These are phyloP conservation scores for Stomatorhinus ivindoensis DNA, from an alignment of 2,113 vertebrate species.

Conservation along the genomic window DNA sequence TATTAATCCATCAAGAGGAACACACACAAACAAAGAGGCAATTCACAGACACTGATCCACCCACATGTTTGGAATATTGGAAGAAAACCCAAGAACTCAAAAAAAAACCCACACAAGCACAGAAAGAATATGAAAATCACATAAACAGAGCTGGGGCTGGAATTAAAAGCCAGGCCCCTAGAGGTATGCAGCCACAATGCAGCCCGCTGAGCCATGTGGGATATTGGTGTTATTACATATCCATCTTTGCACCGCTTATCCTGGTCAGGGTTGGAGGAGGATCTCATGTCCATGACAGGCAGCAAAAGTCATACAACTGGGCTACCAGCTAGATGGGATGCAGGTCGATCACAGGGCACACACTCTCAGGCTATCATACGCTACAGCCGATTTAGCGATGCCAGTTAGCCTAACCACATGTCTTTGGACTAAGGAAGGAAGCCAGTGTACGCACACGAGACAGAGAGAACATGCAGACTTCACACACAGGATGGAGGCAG, in stretches of 20 bases:
- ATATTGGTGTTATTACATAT: background rate
- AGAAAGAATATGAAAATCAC: background rate
- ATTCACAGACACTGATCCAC: background rate
- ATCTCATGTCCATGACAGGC: background rate
- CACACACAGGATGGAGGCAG: background rate
- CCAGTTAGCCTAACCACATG: background rate
- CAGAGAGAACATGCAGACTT: background rate
- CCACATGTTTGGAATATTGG: background rate
- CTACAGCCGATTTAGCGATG: background rate
- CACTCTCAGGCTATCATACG: background rate
- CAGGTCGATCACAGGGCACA: background rate
- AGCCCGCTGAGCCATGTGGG: background rate
- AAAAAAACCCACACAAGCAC: background rate
- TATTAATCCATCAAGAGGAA: background rate
- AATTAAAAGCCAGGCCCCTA: background rate
- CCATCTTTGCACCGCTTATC: background rate
- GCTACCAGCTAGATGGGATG: background rate
- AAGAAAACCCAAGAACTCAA: background rate
- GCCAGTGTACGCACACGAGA: background rate
- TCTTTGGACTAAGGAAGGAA: background rate
- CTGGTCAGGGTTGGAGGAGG: background rate
- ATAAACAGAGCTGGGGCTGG: background rate
- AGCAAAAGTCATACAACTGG: background rate
- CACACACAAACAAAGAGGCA: background rate
- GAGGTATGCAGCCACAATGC: background rate